These are phyloP conservation scores for Scleropages formosus DNA, from an alignment of 2,797 vertebrate species.

Conservation along the genomic window DNA sequence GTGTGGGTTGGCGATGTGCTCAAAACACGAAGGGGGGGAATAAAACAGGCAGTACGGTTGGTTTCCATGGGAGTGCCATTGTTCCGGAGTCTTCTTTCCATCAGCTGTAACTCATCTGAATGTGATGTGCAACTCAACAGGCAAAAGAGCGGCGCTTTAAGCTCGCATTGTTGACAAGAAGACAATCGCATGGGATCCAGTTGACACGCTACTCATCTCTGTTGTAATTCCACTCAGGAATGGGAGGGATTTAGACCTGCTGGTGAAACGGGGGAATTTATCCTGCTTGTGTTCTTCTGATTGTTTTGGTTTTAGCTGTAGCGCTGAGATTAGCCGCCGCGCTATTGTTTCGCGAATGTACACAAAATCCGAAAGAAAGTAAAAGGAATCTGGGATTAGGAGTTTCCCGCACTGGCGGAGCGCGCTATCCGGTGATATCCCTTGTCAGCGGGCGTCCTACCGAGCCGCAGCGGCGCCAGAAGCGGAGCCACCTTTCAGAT, in stretches of 20 bases:
- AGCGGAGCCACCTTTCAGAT: slow-evolving; percentile 64
- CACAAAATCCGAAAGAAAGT: slow-evolving; percentile 76
- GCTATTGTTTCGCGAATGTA: slow-evolving; percentile 75
- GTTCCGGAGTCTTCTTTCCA: slow-evolving; percentile 58
- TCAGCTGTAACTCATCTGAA: slow-evolving; percentile 64
- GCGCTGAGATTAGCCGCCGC: slow-evolving; percentile 72
- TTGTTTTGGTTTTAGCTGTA: slow-evolving; percentile 81
- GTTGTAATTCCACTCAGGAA: slow-evolving; percentile 71
- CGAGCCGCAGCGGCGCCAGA: slow-evolving; percentile 58
- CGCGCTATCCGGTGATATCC: slow-evolving; percentile 47
- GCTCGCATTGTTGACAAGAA: slow-evolving; percentile 65
- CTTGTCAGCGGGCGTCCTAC: slow-evolving; percentile 56
- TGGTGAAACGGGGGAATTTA: slow-evolving; percentile 65
- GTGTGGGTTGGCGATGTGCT: too few species aligned
- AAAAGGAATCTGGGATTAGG: slow-evolving; percentile 79
- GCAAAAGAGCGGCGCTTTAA: slow-evolving; percentile 59
- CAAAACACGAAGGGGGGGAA: too few species aligned
- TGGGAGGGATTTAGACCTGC: slow-evolving; percentile 72
- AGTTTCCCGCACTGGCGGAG: slow-evolving; percentile 59
- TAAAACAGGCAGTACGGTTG: slow-evolving; percentile 26
- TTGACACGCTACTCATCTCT: slow-evolving; percentile 63
- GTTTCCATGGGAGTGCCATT: slow-evolving; percentile 59
- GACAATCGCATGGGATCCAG: slow-evolving; percentile 62
- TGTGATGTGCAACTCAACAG: slow-evolving; percentile 55
- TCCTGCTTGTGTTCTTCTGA: slow-evolving; percentile 68